Evolutionary conservation across 2,797 vertebrate genomes (phyloP), one percentile per base, ranked within the genome.

Genomic region (Myiotriccus ornatus): DNA sequence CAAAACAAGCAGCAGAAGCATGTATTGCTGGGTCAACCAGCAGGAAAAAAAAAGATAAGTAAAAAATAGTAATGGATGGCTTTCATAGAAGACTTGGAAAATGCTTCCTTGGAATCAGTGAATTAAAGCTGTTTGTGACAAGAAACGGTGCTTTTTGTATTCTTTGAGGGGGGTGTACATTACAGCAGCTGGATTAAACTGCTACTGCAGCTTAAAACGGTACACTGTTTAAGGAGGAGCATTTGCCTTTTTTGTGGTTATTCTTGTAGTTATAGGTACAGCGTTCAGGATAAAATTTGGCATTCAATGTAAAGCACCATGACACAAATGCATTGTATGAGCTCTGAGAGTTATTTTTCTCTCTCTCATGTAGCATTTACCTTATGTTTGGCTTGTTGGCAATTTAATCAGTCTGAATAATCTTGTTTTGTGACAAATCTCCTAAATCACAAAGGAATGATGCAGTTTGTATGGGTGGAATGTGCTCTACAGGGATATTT

Each of bases 321-420:
- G 50, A 79, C 94, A 84, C 50, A 94, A 95, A 92, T 64, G 43
- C 46, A 65, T 90, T 6, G 12, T 84, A 77, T 56, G 78, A 86
- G 82, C 74, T 94, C 79, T 82, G 75, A 84, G 81, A 86, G 73
- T 73, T 84, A 83, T 89, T 96, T 96, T 76, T 90, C 87, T 96
- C 81, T 95, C 95, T 92, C 85, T 93, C 44, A 34, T 93, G 94
- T 92, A 96, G 46, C 89, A 86, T 94, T 96, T 97, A 95, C 95
- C 88, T 1, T 86, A 91, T 89, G 59, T 94, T 92, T 96, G 93
- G 77, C 90, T 95, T 95, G 96, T 93, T 96, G 93, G 95, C 79
- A 93, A 93, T 95, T 96, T 97, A 97, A 97, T 96, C 90, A 91
- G 81, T 82, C 94, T 96, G 87, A 97, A 97, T 96, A 97, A 97